Evolutionary conservation across 1,140 invertebrate species (phyloP).

Genomic region (Drosophila arizonae): DNA sequence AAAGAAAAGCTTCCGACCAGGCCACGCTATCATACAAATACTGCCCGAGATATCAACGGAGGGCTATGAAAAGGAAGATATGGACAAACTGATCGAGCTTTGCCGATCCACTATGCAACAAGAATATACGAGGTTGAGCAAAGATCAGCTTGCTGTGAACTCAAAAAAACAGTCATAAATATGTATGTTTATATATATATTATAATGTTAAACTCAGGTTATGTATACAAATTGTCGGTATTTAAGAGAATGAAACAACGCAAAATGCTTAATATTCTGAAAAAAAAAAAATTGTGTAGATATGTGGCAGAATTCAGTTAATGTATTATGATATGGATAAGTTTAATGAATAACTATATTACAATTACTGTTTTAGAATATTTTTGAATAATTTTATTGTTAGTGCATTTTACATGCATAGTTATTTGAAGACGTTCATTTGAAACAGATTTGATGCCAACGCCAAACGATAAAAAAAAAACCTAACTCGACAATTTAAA

Average conservation of each 20-base stretch:
- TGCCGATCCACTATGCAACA: constrained; percentile 87
- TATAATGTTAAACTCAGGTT: constrained; percentile 56
- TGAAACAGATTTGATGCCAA: constrained; percentile 38
- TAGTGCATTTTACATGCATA: constrained; percentile 42
- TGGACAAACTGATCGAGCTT: constrained; percentile 87
- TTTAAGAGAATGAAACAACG: constrained; percentile 6
- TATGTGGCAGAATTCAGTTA: constrained; percentile 30
- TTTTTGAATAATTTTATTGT: constrained; percentile 52
- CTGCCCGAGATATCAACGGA: constrained; percentile 88
- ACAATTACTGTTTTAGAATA: constrained; percentile 20
- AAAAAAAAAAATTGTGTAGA: constrained; percentile 29
- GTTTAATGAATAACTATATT: constrained; percentile 18
- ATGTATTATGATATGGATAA: constrained; percentile 44
- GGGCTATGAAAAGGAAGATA: constrained; percentile 86
- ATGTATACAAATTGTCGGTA: constrained; percentile 24
- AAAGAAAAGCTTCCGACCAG: constrained; percentile 89
- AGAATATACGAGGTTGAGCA: constrained; percentile 84
- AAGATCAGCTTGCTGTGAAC: constrained; percentile 82
- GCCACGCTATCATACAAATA: constrained; percentile 87
- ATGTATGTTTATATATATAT: constrained; percentile 6
- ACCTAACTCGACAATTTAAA: background rate
- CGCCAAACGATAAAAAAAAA: constrained; percentile 5
- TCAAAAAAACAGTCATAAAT: constrained; percentile 56
- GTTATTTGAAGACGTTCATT: background rate
- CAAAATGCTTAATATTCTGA: constrained; percentile 32